Evolutionary conservation across 2,113 vertebrate genomes (phyloP).

Genomic region (Morone saxatilis): DNA sequence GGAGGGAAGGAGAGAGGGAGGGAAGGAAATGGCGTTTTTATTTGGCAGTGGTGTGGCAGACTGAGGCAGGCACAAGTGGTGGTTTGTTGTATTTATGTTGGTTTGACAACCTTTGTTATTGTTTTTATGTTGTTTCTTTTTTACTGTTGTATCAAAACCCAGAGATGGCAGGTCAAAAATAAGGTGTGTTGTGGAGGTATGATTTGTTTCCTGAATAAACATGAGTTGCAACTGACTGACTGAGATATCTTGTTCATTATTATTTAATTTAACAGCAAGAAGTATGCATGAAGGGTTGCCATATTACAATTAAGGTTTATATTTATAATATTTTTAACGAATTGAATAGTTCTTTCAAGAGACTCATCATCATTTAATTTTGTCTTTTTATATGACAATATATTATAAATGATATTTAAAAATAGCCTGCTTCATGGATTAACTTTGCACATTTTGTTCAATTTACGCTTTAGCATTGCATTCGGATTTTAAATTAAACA

Average conservation of each 20-base stretch:
- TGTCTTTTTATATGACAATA: neutral
- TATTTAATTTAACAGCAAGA: neutral
- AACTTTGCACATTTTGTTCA: too few species aligned
- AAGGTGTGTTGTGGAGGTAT: conserved; percentile 80
- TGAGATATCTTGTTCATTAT: conserved; percentile 16
- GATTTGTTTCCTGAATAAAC: conserved; percentile 86
- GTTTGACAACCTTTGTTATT: conserved; percentile 77
- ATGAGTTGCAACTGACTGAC: conserved; percentile 79
- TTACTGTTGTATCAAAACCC: conserved; percentile 81
- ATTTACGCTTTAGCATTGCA: neutral
- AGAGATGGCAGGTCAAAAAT: conserved; percentile 78
- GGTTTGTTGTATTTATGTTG: conserved; percentile 84
- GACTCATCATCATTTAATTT: neutral
- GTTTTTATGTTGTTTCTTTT: conserved; percentile 78
- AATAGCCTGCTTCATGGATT: neutral
- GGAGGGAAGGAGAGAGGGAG: conserved; percentile 32
- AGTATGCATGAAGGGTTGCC: too few species aligned
- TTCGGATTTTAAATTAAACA: neutral
- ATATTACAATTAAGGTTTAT: too few species aligned
- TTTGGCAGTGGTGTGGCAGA: conserved; percentile 48
- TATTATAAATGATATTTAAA: neutral
- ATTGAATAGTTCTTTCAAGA: neutral
- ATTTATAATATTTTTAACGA: too few species aligned
- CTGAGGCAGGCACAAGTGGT: conserved; percentile 53
- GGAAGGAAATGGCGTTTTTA: conserved; percentile 31